phyloP scores from a whole-genome alignment of 2,888 invertebrate species.

The Melanostoma mellinum region DNA sequence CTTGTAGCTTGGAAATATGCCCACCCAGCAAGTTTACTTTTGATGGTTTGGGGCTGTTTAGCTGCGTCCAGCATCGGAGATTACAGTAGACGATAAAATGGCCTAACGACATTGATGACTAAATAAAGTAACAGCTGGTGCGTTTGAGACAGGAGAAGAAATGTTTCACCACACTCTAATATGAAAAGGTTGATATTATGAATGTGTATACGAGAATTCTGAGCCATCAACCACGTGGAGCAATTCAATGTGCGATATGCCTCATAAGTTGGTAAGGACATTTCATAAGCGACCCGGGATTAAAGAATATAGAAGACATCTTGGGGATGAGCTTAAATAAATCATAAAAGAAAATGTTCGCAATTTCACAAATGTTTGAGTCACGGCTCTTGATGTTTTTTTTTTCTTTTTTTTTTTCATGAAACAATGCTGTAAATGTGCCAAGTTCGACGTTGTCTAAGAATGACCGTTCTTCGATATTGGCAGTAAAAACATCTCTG shows the following conservation, averaged over 20 bases:
- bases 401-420: too few relatives aligned
- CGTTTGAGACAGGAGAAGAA: conserved; percentile 32
- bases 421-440: too few relatives aligned
- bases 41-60: conserved; percentile 3
- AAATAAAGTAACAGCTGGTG: conserved; percentile 31
- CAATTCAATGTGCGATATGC: conserved; percentile 30
- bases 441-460: too few relatives aligned
- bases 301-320: not conserved
- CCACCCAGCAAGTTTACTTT: conserved; percentile 23
- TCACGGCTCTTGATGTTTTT: too few relatives aligned
- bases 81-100: conserved; percentile 14
- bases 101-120: conserved; percentile 14
- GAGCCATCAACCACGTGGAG: conserved; percentile 23
- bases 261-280: conserved; percentile 28
- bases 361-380: too few relatives aligned
- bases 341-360: too few relatives aligned
- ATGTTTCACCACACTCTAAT: not conserved
- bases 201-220: not conserved
- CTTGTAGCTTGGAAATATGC: conserved; percentile 20
- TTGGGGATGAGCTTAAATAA: too few relatives aligned
- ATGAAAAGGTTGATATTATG: not conserved
- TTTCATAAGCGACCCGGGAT: conserved; percentile 7
- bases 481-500: too few relatives aligned
- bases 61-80: not conserved
- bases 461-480: too few relatives aligned